Evolutionary conservation across 2,888 invertebrate genomes (phyloP).

Genomic region (Amphipyra tragopoginis): DNA sequence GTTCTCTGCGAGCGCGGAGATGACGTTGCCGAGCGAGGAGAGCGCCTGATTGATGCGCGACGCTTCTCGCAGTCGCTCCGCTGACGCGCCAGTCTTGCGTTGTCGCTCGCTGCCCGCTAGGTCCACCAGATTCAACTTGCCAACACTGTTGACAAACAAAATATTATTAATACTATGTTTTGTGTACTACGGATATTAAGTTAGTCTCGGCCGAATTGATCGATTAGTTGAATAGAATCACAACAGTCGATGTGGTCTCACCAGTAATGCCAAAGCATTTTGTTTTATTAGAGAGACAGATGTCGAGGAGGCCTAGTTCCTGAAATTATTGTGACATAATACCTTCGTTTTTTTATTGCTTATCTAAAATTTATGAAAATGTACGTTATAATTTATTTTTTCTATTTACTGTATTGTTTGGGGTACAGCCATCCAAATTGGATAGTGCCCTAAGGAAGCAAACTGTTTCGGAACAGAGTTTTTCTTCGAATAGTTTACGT

Average conservation of each 20-base stretch:
- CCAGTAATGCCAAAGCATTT: neutral
- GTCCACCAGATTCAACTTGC: conserved; percentile 99
- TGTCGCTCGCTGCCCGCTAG: conserved; percentile 99
- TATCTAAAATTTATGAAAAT: neutral
- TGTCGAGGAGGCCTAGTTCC: neutral
- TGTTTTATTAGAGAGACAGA: conserved; percentile 12
- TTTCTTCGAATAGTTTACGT: too few relatives aligned
- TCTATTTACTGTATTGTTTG: too few relatives aligned
- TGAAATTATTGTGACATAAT: neutral
- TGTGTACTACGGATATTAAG: conserved; percentile 1
- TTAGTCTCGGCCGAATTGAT: conserved; percentile 19
- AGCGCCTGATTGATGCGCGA: conserved; percentile 99
- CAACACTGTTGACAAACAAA: conserved; percentile 91
- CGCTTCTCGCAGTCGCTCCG: conserved; percentile 97
- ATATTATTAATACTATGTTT: neutral
- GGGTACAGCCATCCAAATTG: neutral
- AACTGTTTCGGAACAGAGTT: neutral
- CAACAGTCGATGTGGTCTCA: conserved; percentile 9
- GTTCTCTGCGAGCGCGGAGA: conserved; percentile 98
- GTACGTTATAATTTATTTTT: too few relatives aligned
- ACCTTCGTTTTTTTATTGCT: neutral
- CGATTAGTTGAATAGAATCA: conserved; percentile 13
- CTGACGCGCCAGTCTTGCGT: conserved; percentile 98
- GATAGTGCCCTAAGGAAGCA: neutral
- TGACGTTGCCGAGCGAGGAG: conserved; percentile 99